phyloP scores from a whole-genome alignment of 2,888 invertebrate species.

The Himalopsyche anomala region DNA sequence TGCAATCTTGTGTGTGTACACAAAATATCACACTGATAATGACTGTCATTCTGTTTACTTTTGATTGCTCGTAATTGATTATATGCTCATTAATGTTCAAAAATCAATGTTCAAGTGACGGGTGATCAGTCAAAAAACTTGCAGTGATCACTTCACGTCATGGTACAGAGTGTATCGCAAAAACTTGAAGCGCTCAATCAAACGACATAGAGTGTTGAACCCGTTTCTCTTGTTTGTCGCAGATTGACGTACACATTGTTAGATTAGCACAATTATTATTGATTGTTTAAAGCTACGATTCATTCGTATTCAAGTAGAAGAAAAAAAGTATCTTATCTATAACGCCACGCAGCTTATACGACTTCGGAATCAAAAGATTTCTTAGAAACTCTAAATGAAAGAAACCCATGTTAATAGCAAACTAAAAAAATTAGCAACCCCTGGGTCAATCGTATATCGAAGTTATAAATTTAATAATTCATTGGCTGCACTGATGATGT shows the following conservation, averaged over 20 bases:
- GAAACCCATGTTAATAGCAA: too few species aligned
- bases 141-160: slow-evolving; percentile 63
- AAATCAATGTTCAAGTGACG: slow-evolving; percentile 56
- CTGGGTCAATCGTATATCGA: too few species aligned
- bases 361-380: too few species aligned
- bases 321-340: too few species aligned
- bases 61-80: slow-evolving; percentile 48
- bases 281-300: slow-evolving; percentile 28
- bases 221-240: slow-evolving; percentile 37
- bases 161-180: slow-evolving; percentile 51
- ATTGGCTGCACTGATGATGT: too few species aligned
- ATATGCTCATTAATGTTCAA: slow-evolving; percentile 51
- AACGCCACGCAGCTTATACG: too few species aligned
- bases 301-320: background rate
- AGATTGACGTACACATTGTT: slow-evolving; percentile 24
- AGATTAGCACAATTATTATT: slow-evolving; percentile 41
- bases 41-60: background rate
- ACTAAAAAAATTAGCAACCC: too few species aligned
- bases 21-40: slow-evolving; percentile 27
- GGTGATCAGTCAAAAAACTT: slow-evolving; percentile 61
- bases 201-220: slow-evolving; percentile 40
- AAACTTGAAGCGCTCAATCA: slow-evolving; percentile 61
- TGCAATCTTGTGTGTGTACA: too few species aligned
- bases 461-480: too few species aligned
- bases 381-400: too few species aligned